These are phyloP conservation scores for Amorpha juglandis DNA, from an alignment of 2,888 invertebrate genomes.

Conservation along the genomic window DNA sequence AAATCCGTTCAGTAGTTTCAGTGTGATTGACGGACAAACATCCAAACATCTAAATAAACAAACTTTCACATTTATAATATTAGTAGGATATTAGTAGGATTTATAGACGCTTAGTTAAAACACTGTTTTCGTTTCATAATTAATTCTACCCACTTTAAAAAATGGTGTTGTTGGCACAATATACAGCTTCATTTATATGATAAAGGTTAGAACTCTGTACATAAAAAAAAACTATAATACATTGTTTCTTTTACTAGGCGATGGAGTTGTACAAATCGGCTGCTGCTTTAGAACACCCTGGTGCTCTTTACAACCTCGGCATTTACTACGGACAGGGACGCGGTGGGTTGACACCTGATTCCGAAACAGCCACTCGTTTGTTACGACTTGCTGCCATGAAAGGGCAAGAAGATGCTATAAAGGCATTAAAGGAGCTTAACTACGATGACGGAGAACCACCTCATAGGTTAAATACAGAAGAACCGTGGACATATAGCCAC, in stretches of 20 bases:
- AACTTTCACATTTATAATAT: no score
- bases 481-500: constrained; percentile 52
- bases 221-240: no score
- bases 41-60: no score
- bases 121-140: no score
- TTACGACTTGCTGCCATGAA: constrained; percentile 84
- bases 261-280: constrained; percentile 87
- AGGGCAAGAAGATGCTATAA: constrained; percentile 84
- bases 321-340: constrained; percentile 87
- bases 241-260: constrained; percentile 74
- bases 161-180: no score
- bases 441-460: constrained; percentile 50
- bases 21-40: no score
- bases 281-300: constrained; percentile 85
- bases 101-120: no score
- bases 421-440: constrained; percentile 74
- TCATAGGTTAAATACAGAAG: constrained; percentile 42
- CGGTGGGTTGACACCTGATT: constrained; percentile 82
- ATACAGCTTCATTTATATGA: no score
- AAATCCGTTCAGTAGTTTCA: no score
- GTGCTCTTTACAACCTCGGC: constrained; percentile 88
- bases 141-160: no score
- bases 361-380: constrained; percentile 76
- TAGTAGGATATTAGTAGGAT: no score
- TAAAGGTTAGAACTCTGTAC: no score